These are phyloP conservation scores for Aporophyla nigra DNA, from an alignment of 2,888 invertebrate genomes.

Conservation along the genomic window DNA sequence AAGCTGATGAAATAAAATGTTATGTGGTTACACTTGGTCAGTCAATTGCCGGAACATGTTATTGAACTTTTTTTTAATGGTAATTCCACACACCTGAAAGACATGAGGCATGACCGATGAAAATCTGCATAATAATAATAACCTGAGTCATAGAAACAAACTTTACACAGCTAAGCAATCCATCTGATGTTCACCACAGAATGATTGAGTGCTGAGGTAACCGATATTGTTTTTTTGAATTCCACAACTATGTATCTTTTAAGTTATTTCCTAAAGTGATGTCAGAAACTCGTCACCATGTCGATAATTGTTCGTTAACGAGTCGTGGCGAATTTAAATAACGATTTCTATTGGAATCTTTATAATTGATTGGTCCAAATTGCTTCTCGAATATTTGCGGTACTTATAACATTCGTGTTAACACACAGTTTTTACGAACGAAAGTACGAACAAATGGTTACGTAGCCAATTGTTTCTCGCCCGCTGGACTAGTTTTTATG, in stretches of 20 bases:
- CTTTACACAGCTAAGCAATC: slow-evolving; percentile 67
- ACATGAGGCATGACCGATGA: slow-evolving; percentile 61
- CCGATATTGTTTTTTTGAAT: slow-evolving; percentile 73
- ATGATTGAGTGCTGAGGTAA: slow-evolving; percentile 76
- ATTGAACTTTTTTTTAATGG: slow-evolving; percentile 70
- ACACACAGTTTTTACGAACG: slow-evolving; percentile 56
- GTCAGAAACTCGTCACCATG: slow-evolving; percentile 73
- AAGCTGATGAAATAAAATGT: not conserved
- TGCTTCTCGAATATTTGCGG: slow-evolving; percentile 46
- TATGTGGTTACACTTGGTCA: slow-evolving; percentile 4
- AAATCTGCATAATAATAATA: slow-evolving; percentile 79
- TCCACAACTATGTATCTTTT: slow-evolving; percentile 51
- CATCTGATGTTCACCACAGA: slow-evolving; percentile 61
- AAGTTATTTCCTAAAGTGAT: slow-evolving; percentile 72
- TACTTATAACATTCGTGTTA: slow-evolving; percentile 53
- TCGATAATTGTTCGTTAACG: slow-evolving; percentile 63
- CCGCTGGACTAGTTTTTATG: slow-evolving; percentile 77
- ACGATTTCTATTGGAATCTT: slow-evolving; percentile 62
- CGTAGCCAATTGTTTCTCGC: slow-evolving; percentile 74
- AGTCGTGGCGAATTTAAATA: slow-evolving; percentile 65
- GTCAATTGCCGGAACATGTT: slow-evolving; percentile 61
- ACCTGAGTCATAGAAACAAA: slow-evolving; percentile 63
- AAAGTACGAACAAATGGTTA: slow-evolving; percentile 67
- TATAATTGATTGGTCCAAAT: slow-evolving; percentile 62
- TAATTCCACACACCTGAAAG: slow-evolving; percentile 53